These are phyloP conservation scores for Chrysomallon squamiferum DNA, from an alignment of 1,140 invertebrate genomes.

Conservation along the genomic window DNA sequence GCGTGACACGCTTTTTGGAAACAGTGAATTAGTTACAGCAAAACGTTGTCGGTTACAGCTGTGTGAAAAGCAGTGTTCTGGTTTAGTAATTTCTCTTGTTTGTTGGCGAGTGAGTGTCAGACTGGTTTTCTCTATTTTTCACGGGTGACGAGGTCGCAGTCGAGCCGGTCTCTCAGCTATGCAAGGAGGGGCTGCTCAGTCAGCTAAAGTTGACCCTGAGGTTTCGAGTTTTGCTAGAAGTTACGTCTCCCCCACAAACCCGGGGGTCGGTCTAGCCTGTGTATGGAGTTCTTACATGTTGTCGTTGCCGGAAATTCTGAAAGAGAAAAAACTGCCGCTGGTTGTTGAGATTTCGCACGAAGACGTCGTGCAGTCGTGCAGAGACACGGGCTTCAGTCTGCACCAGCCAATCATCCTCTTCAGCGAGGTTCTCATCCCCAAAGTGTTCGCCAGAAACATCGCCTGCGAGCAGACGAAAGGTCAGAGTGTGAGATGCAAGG, in stretches of 20 bases:
- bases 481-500: constrained; percentile 8
- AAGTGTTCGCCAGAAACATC: constrained; percentile 36
- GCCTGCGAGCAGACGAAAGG: constrained; percentile 11
- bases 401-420: constrained; percentile 37
- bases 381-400: constrained; percentile 22
- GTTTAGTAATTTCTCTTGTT: no score
- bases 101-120: no score
- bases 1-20: no score
- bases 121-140: no score
- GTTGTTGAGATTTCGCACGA: constrained; percentile 34
- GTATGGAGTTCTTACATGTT: constrained; percentile 29
- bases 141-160: no score
- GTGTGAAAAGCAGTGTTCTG: no score
- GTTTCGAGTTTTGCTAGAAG: neutral
- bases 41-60: no score
- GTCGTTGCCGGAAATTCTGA: constrained; percentile 28
- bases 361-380: neutral
- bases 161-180: no score
- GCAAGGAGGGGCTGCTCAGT: no score
- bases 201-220: neutral
- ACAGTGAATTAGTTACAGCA: no score
- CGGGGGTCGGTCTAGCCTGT: constrained; percentile 5
- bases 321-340: constrained; percentile 25
- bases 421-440: constrained; percentile 28
- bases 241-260: constrained; percentile 12